A percentile compares a stretch with the other conserved stretches of the same genome.
These are phyloP conservation scores for Sisyra nigra DNA, from an alignment of 2,888 invertebrate species.

Conservation along the genomic window DNA sequence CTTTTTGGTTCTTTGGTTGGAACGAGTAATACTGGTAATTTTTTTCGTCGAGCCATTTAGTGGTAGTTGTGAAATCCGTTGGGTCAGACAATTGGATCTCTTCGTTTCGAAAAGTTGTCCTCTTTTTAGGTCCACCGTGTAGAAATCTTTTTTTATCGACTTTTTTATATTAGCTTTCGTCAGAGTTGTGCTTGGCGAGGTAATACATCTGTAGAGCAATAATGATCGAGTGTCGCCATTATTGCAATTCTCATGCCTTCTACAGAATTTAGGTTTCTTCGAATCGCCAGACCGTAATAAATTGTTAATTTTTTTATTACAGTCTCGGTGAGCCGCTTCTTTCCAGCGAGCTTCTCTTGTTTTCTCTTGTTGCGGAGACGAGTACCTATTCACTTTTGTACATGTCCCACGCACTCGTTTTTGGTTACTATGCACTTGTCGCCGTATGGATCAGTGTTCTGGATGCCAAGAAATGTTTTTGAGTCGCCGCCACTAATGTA, in stretches of 20 bases:
- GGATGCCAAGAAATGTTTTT: constrained; percentile 12
- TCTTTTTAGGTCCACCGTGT: too few relatives aligned
- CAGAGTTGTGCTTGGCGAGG: too few relatives aligned
- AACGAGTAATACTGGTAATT: too few relatives aligned
- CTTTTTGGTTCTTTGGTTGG: too few relatives aligned
- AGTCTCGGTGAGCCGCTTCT: constrained; percentile 13
- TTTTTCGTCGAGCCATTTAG: too few relatives aligned
- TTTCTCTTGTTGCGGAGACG: constrained; percentile 10
- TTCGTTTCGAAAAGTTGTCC: too few relatives aligned
- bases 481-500: constrained; percentile 13
- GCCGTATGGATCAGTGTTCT: constrained; percentile 10
- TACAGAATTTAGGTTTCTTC: constrained; percentile 12
- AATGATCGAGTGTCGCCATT: constrained; percentile 14
- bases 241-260: constrained; percentile 15
- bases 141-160: too few relatives aligned
- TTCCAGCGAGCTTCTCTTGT: constrained; percentile 15
- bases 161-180: too few relatives aligned
- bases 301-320: constrained; percentile 15
- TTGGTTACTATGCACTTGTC: constrained; percentile 4
- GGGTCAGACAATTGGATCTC: too few relatives aligned
- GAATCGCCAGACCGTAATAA: constrained; percentile 15
- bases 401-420: constrained; percentile 11
- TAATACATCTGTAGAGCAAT: constrained; percentile 14
- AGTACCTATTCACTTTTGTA: constrained; percentile 1
- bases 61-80: too few relatives aligned